Percentiles rank a stretch among this genome's conserved stretches.
Conservation (phyloP, 2,888 invertebrate species). For the Diaprepes abbreviatus region DNA sequence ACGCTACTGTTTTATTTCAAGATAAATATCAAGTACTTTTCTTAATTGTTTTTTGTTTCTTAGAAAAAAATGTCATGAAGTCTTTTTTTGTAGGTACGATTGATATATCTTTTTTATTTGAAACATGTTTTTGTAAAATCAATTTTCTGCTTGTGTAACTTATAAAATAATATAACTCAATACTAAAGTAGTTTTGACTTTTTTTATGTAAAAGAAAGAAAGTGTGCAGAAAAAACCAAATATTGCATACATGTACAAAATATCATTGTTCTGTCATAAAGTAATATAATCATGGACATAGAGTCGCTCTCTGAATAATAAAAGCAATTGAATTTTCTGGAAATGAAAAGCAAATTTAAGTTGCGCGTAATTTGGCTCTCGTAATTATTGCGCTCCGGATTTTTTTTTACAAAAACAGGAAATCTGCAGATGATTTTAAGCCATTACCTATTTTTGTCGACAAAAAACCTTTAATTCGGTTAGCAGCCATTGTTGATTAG, state of each 20-base stretch:
- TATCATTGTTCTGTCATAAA: slow-evolving; percentile 25
- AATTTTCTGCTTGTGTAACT: too few relatives aligned
- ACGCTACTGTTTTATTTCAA: too few relatives aligned
- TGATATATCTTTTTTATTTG: too few relatives aligned
- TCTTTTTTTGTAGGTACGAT: too few relatives aligned
- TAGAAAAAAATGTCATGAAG: too few relatives aligned
- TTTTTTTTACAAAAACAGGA: slow-evolving; percentile 18
- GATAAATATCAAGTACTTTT: too few relatives aligned
- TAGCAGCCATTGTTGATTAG: slow-evolving; percentile 43
- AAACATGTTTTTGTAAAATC: too few relatives aligned
- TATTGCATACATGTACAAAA: neutral
- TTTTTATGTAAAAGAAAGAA: too few relatives aligned
- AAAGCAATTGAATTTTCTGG: slow-evolving; percentile 40
- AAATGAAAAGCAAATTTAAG: slow-evolving; percentile 42
- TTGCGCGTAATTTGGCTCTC: slow-evolving; percentile 36
- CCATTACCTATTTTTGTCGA: slow-evolving; percentile 24
- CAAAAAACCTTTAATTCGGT: slow-evolving; percentile 32
- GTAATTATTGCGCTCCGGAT: slow-evolving; percentile 25
- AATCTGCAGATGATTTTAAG: slow-evolving; percentile 41
- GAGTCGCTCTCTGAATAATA: slow-evolving; percentile 32
- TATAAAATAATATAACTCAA: too few relatives aligned
- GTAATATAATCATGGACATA: slow-evolving; percentile 38
- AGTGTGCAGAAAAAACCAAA: neutral
- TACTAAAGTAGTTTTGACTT: too few relatives aligned
- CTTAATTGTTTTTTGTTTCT: too few relatives aligned